A percentile compares a stretch with the other conserved stretches of the same genome.
Evolutionary conservation across 2,888 invertebrate species (phyloP).

Genomic region (Orgyia antiqua): DNA sequence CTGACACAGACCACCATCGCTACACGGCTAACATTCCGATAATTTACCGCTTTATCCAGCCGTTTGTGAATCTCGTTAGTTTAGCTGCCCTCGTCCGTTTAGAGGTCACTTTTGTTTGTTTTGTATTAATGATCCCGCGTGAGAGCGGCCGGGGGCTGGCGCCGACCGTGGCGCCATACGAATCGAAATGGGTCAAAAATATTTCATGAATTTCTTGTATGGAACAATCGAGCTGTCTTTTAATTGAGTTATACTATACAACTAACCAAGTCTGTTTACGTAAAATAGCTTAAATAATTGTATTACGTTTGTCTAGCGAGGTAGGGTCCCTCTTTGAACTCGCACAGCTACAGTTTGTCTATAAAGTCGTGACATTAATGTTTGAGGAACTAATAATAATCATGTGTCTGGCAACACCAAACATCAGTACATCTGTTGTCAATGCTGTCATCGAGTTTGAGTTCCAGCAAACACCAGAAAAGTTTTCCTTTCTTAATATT

Average conservation of each 20-base stretch:
- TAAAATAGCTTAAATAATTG: constrained; percentile 39
- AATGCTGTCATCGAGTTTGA: no score
- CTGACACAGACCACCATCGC: constrained; percentile 58
- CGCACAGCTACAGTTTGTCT: no score
- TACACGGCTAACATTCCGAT: constrained; percentile 62
- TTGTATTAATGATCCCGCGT: constrained; percentile 72
- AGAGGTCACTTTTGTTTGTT: constrained; percentile 76
- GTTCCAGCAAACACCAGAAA: no score
- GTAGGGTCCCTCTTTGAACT: no score
- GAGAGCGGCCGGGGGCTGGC: constrained; percentile 70
- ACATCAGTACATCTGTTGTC: no score
- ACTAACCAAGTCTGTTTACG: no score
- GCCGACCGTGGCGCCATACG: constrained; percentile 66
- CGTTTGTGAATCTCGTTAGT: constrained; percentile 75
- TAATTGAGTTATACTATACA: constrained; percentile 66
- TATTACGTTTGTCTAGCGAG: no score
- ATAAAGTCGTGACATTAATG: no score
- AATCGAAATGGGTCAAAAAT: constrained; percentile 65
- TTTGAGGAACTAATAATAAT: no score
- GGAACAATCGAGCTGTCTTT: constrained; percentile 42
- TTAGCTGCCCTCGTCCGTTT: constrained; percentile 57
- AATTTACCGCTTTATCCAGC: constrained; percentile 75
- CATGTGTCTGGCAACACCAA: no score
- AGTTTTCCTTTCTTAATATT: no score
- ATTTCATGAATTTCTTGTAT: constrained; percentile 70